A percentile compares a stretch with the other conserved stretches of the same genome.
phyloP scores from a whole-genome alignment of 2,888 invertebrate species.

The Helleia helle region DNA sequence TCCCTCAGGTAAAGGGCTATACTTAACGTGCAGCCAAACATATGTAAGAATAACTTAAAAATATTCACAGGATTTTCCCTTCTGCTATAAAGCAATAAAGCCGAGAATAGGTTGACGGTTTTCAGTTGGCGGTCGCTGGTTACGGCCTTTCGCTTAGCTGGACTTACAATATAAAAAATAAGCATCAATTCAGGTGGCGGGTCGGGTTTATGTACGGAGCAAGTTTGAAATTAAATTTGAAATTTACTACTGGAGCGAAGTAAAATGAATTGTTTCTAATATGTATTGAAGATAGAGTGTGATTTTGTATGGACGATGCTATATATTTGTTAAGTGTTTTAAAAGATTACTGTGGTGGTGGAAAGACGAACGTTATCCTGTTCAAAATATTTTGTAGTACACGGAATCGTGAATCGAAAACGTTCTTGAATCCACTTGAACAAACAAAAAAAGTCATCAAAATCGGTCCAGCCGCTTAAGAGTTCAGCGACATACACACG shows the following conservation, averaged over 20 bases:
- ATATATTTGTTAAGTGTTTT: too few species aligned
- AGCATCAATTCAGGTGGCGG: constrained; percentile 22
- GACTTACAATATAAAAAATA: constrained; percentile 24
- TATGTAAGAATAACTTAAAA: constrained; percentile 14
- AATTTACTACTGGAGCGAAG: constrained; percentile 13
- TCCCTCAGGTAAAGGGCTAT: constrained; percentile 28
- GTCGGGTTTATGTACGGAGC: constrained; percentile 17
- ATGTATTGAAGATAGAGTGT: too few species aligned
- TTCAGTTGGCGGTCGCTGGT: constrained; percentile 17
- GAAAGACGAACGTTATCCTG: too few species aligned
- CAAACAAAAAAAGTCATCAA: too few species aligned
- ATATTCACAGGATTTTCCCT: constrained; percentile 19
- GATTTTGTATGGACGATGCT: too few species aligned
- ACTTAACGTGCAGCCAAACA: constrained; percentile 31
- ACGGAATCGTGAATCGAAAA: too few species aligned
- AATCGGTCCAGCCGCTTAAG: too few species aligned
- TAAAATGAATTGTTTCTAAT: too few species aligned
- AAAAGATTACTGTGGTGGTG: too few species aligned
- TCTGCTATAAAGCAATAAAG: constrained; percentile 6
- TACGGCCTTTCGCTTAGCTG: constrained; percentile 23
- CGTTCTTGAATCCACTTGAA: too few species aligned
- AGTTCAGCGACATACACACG: too few species aligned
- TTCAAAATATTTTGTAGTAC: too few species aligned
- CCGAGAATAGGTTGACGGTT: constrained; percentile 7
- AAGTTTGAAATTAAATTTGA: constrained; percentile 20